Evolutionary conservation across 1,140 invertebrate genomes (phyloP), one percentile per base, ranked within the genome.

Genomic region (Drosophila sp.): DNA sequence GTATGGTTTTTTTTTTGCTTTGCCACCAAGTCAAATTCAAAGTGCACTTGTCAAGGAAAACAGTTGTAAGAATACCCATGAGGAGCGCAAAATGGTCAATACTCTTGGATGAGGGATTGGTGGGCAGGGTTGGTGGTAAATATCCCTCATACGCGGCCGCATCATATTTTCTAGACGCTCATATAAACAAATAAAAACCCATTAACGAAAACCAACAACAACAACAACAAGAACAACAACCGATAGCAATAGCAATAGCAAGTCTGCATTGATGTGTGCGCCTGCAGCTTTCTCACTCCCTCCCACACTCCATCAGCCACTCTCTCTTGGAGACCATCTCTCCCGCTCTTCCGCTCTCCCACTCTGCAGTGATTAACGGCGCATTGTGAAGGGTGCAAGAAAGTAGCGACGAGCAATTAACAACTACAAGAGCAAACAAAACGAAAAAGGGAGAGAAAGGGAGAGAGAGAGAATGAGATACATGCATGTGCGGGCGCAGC

Each of bases 101-200:
- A 25, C 13, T 38, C 8, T 6, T 38, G n/a, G 6, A 7, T 56
- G 50, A 64, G 34, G 18, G 34, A 11, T 38, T 29, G 41, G 13
- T 11, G 6, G 18, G 70, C 58, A 59, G 59, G 59, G 57, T 66
- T 58, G 72, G 65, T 25, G 57, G 1, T 5, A 9, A 14, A 18
- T 18, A 51, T 80, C 81, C 67, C 77, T 70, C 76, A 87, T 79
- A 70, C 65, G 40, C 45, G 70, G 59, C 32, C 65, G 75, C 61
- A 76, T 77, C 71, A 66, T 71, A 64, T 69, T 70, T 64, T 64
- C 59, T 63, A 57, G 63, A 59, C 59, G 59, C 61, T 73, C 70
- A 72, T 76, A 86, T 78, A 89, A 87, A 87, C 82, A 87, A 87
- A 87, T 87, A 87, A 89, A 87, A 87, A 87, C 79, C 82, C 82